Evolutionary conservation across 1,140 invertebrate genomes (phyloP).

Genomic region (Temnothorax curvispinosus): DNA sequence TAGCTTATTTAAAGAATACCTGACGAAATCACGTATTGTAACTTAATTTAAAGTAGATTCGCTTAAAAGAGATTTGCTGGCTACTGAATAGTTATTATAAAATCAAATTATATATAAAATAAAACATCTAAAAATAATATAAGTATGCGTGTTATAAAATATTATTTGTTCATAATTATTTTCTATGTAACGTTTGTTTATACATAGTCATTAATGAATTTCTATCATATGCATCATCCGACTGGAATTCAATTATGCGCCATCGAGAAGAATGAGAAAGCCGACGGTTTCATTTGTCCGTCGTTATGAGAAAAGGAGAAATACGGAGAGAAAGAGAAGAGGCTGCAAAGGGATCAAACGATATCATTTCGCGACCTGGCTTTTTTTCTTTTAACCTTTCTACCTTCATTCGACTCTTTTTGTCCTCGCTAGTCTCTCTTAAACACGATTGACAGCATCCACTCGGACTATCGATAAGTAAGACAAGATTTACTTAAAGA

Average conservation of each 20-base stretch:
- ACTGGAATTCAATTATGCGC: background rate
- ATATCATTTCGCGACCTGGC: conserved; percentile 23
- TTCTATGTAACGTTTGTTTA: background rate
- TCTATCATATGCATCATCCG: background rate
- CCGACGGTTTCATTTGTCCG: conserved; percentile 64
- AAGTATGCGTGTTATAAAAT: background rate
- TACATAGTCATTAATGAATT: background rate
- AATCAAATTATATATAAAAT: background rate
- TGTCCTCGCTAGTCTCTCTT: background rate
- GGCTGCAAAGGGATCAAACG: conserved; percentile 59
- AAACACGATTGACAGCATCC: background rate
- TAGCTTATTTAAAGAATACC: background rate
- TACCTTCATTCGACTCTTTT: conserved; percentile 26
- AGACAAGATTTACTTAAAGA: background rate
- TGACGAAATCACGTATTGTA: background rate
- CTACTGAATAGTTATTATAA: background rate
- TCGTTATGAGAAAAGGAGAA: conserved; percentile 38
- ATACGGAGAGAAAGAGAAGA: background rate
- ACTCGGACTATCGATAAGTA: conserved; percentile 12
- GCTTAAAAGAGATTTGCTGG: background rate
- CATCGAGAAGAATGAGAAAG: conserved; percentile 29
- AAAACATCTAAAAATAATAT: background rate
- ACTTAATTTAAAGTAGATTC: background rate
- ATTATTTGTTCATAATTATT: background rate
- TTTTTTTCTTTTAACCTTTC: background rate